Evolutionary conservation across 1,140 invertebrate species (phyloP).

Genomic region (Thalassaphorura encarpata): DNA sequence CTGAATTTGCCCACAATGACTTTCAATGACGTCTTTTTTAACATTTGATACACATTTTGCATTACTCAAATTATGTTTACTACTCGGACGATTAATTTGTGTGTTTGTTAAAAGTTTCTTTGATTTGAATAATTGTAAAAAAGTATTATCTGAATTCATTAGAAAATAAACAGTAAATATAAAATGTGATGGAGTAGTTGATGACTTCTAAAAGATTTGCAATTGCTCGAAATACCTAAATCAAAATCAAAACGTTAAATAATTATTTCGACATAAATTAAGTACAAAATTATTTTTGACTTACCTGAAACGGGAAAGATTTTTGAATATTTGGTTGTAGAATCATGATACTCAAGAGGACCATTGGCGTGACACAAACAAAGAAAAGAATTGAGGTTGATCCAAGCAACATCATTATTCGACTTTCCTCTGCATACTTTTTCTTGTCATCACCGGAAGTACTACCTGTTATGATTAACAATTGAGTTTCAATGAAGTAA

Average conservation of each 20-base stretch:
- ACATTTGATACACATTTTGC: too few species aligned
- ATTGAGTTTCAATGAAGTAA: not conserved
- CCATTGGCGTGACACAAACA: constrained; percentile 63
- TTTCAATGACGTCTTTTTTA: too few species aligned
- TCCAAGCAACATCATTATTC: constrained; percentile 55
- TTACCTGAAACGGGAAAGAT: constrained; percentile 52
- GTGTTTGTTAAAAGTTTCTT: too few species aligned
- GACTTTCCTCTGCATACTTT: constrained; percentile 58
- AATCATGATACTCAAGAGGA: constrained; percentile 58
- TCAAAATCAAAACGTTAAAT: constrained; percentile 24
- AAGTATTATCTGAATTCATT: constrained; percentile 63
- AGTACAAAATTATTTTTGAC: constrained; percentile 7
- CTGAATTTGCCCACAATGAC: too few species aligned
- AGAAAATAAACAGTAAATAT: constrained; percentile 66
- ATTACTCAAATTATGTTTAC: too few species aligned
- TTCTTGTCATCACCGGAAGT: constrained; percentile 49
- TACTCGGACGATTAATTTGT: too few species aligned
- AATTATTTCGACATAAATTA: not conserved
- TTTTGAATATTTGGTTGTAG: constrained; percentile 51
- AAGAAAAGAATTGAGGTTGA: constrained; percentile 63
- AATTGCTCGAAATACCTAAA: constrained; percentile 58
- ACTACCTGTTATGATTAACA: constrained; percentile 35
- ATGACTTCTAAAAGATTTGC: constrained; percentile 62
- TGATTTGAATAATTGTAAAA: too few species aligned
- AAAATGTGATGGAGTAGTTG: constrained; percentile 67